Conservation (phyloP, 2,113 vertebrate genomes). For the Ictalurus punctatus region DNA sequence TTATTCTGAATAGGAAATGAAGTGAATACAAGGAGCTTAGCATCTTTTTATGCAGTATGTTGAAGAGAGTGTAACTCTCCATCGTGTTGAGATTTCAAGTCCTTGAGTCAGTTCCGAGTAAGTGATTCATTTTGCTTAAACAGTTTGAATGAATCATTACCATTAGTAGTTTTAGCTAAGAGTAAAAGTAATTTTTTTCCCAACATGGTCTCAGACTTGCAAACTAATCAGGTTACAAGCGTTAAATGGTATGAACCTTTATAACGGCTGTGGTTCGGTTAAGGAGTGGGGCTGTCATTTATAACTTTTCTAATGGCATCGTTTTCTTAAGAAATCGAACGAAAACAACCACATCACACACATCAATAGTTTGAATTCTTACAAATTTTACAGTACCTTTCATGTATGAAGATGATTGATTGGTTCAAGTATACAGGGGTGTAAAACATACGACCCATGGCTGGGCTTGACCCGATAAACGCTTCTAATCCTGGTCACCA, state of each 20-base stretch:
- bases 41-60: background rate
- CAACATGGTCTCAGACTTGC: too few species aligned
- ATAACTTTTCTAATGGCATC: too few species aligned
- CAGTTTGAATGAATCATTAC: background rate
- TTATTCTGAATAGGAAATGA: background rate
- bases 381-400: too few species aligned
- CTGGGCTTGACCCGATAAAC: background rate
- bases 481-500: background rate
- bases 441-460: background rate
- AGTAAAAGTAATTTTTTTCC: too few species aligned
- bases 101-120: background rate
- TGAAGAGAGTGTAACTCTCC: background rate
- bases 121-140: background rate
- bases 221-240: background rate
- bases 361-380: background rate
- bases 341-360: background rate
- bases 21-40: background rate
- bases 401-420: too few species aligned
- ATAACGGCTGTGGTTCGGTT: background rate
- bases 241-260: background rate
- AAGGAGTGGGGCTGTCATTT: background rate
- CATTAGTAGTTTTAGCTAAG: background rate
- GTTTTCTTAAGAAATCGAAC: background rate
- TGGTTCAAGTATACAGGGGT: background rate
- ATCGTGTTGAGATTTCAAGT: background rate